A percentile compares a stretch with the other conserved stretches of the same genome.
phyloP scores from a whole-genome alignment of 2,113 vertebrate genomes.

The Trachemys scripta region DNA sequence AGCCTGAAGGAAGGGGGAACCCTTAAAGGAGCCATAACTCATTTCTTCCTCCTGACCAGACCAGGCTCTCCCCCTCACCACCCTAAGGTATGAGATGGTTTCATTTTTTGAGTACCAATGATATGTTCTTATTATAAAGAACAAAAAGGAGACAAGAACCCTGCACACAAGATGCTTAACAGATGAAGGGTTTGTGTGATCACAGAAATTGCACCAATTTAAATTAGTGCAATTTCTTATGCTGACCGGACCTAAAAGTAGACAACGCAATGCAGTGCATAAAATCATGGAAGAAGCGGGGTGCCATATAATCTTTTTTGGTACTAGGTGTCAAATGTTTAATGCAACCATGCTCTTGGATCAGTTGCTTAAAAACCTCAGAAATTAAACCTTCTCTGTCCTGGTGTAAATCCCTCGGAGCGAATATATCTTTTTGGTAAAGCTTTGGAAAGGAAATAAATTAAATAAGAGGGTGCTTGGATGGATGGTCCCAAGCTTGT shows the following conservation, averaged over 20 bases:
- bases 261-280: rapidly evolving
- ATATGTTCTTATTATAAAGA: background rate
- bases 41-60: too few species aligned
- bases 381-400: background rate
- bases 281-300: background rate
- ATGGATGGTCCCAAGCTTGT: constrained; percentile 48
- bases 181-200: background rate
- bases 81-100: too few species aligned
- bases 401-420: constrained; percentile 33
- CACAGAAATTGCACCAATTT: background rate
- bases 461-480: background rate
- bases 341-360: background rate
- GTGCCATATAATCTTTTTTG: background rate
- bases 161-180: too few species aligned
- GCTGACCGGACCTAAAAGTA: background rate
- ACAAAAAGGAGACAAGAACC: background rate
- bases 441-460: constrained; percentile 45
- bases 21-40: background rate
- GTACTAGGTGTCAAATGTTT: constrained; percentile 8
- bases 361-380: constrained; percentile 47
- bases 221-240: background rate
- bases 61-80: too few species aligned
- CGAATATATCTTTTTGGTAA: rapidly evolving
- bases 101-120: too few species aligned
- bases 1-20: background rate